Conservation (phyloP, 2,888 invertebrate species). For the Plebejus anna region DNA sequence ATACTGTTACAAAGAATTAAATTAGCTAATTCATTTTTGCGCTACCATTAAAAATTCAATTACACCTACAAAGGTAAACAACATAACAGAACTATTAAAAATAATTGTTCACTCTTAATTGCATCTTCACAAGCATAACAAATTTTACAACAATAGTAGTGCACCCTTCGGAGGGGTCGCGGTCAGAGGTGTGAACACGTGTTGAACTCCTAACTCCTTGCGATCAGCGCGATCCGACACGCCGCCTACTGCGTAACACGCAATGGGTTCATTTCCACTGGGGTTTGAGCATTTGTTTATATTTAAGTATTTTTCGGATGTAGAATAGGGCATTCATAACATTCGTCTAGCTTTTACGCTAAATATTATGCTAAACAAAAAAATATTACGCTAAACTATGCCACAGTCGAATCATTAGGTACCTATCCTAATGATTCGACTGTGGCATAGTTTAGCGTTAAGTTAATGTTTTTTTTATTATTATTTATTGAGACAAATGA, state of each 20-base stretch:
- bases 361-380: too few relatives aligned
- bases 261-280: constrained; percentile 45
- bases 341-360: too few relatives aligned
- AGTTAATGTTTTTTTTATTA: too few relatives aligned
- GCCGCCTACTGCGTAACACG: constrained; percentile 56
- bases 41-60: not conserved
- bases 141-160: constrained; percentile 62
- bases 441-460: too few relatives aligned
- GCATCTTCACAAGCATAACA: constrained; percentile 52
- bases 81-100: constrained; percentile 15
- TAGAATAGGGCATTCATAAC: not conserved
- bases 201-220: constrained; percentile 60
- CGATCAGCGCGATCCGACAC: constrained; percentile 66
- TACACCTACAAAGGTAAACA: constrained; percentile 8
- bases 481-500: too few relatives aligned
- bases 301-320: not conserved
- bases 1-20: not conserved
- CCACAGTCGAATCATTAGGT: too few relatives aligned
- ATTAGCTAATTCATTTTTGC: not conserved
- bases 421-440: too few relatives aligned
- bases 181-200: constrained; percentile 69
- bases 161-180: constrained; percentile 48
- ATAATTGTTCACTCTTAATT: constrained; percentile 34
- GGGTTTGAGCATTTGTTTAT: constrained; percentile 4
- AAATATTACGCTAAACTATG: too few relatives aligned